Conservation (phyloP, 2,888 invertebrate species). For the Drosophila formosana region DNA sequence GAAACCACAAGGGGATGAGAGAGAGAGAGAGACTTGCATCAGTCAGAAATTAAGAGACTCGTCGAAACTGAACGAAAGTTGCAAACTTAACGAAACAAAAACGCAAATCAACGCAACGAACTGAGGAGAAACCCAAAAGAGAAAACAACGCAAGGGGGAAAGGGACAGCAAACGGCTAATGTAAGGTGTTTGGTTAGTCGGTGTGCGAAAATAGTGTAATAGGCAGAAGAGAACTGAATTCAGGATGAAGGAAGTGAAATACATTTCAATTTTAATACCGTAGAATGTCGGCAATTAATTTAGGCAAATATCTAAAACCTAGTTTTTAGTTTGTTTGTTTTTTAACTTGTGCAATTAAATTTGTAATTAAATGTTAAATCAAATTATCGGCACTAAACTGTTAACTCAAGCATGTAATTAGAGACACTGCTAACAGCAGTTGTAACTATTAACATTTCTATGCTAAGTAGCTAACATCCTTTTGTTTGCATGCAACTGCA, state of each 20-base stretch:
- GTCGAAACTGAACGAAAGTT: constrained; percentile 7
- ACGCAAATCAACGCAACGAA: background rate
- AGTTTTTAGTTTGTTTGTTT: too few relatives aligned
- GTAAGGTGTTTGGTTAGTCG: constrained; percentile 34
- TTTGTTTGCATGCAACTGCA: too few relatives aligned
- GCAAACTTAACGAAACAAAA: constrained; percentile 12
- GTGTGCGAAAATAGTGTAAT: constrained; percentile 3
- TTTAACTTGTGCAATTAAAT: too few relatives aligned
- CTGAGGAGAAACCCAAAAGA: constrained; percentile 17
- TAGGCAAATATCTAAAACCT: too few relatives aligned
- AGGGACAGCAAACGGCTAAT: constrained; percentile 3
- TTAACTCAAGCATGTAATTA: too few relatives aligned
- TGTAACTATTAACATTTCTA: background rate
- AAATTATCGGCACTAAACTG: too few relatives aligned
- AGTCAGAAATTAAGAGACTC: constrained; percentile 59
- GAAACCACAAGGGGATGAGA: constrained; percentile 15
- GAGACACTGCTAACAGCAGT: background rate
- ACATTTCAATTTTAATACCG: too few relatives aligned
- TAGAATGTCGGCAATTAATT: too few relatives aligned
- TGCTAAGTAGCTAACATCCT: background rate
- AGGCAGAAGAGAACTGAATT: constrained; percentile 12
- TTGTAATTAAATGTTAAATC: too few relatives aligned
- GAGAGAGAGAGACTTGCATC: constrained; percentile 49
- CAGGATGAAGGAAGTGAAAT: constrained; percentile 5
- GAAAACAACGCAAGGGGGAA: constrained; percentile 27